Conservation (phyloP, 2,888 invertebrate species). For the Dendrolimus houi region DNA sequence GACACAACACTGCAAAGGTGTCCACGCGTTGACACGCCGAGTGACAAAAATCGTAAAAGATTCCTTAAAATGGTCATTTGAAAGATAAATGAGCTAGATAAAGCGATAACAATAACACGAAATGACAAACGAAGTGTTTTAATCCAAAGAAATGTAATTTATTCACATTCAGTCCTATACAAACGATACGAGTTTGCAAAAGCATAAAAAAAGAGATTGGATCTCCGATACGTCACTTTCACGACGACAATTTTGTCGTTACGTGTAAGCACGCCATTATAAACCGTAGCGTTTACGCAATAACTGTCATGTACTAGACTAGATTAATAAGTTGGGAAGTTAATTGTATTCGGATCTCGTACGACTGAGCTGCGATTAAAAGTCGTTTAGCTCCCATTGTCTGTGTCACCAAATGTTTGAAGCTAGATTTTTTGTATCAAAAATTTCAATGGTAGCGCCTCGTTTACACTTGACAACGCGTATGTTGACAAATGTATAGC, state of each 20-base stretch:
- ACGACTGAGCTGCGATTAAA: slow-evolving; percentile 52
- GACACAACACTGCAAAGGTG: not conserved
- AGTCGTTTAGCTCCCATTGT: slow-evolving; percentile 61
- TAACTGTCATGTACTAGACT: slow-evolving; percentile 1
- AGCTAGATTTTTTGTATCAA: not conserved
- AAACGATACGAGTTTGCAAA: not conserved
- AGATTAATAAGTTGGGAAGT: slow-evolving; percentile 19
- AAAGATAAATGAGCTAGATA: not conserved
- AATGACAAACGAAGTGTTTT: not conserved
- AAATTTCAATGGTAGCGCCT: not conserved
- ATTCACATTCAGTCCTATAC: not conserved
- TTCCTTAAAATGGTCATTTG: not conserved
- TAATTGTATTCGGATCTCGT: slow-evolving; percentile 64
- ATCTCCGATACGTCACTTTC: not conserved
- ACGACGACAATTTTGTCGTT: not conserved
- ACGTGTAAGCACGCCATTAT: not conserved
- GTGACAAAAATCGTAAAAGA: not conserved
- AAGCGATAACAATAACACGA: not conserved
- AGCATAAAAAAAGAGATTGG: not conserved
- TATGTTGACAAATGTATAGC: not conserved
- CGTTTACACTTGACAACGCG: not conserved
- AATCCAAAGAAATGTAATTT: not conserved
- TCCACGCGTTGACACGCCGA: not conserved
- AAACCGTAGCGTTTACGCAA: not conserved
- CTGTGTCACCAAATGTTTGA: slow-evolving; percentile 38